Base-by-base conservation (phyloP, 2,888 invertebrate genomes). In the Trypoxylon attenuatum region DNA sequence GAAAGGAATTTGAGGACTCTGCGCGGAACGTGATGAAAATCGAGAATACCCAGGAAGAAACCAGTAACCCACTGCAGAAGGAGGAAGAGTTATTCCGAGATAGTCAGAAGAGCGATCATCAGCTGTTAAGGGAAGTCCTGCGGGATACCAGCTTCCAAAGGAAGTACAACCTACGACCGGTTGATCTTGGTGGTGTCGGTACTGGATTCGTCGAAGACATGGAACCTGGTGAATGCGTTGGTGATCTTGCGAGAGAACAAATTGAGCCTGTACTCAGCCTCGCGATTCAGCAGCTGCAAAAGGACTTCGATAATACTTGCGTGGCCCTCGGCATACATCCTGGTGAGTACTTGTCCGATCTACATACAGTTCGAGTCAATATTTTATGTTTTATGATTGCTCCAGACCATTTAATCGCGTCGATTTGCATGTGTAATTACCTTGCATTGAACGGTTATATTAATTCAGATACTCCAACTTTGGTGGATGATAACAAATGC, bases 71-170 rank as follows among this genome's bases (percentile, higher is more conserved):
- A 4, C 18, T 78, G 29, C 74, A 68, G 5, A 78, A 77, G 41
- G 82, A 84, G 51, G 82, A 82, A 23, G 79, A 80, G 18, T 62
- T 82, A 1, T 82, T 81, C 68, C 79, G 78, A 56, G 78, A 80
- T 52, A 59, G 54, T 0, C 69, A 79, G 42, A 82, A 84, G 60
- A 80, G 82, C 49, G 88, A 94, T 84, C 94, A 96, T 87, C 92
- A 93, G 81, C 88, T 95, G 51, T 86, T 96, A 57, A 89, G 95
- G 60, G 94, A 96, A 82, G 95, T 94, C 52, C 88, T 96, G 51
- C 91, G 94, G 84, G 96, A 96, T 81, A 95, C 94, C 4, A 92
- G 94, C 71, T 96, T 95, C 87, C 96, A 95, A 86, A 92, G 92
- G 85, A 92, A 94, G 82, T 92, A 93, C 86, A 96, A 96, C 83